Evolutionary conservation across 1,140 invertebrate species (phyloP).

Genomic region (Copidosoma floridanum): DNA sequence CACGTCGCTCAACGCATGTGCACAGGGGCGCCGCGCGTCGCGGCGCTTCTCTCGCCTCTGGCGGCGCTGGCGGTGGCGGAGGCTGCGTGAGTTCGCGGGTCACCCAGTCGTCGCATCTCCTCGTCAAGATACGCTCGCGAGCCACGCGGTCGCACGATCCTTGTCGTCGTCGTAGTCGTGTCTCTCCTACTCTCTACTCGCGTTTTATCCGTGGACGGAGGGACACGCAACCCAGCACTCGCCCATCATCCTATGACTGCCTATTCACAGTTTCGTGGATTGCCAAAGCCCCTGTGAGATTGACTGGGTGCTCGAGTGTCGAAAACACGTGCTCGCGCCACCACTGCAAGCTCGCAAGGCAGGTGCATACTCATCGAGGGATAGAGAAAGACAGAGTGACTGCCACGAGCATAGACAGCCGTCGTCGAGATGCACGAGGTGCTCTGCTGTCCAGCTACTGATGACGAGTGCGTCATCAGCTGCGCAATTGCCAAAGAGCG

Average conservation of each 20-base stretch:
- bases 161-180: background rate
- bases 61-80: conserved; percentile 50
- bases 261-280: too few relatives aligned
- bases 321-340: background rate
- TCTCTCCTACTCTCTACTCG: background rate
- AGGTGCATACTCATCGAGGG: background rate
- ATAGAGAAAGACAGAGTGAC: background rate
- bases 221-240: too few relatives aligned
- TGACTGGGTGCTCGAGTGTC: too few relatives aligned
- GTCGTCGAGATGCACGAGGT: background rate
- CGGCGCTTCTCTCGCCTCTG: conserved; percentile 53
- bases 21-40: conserved; percentile 54
- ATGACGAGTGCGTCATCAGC: too few relatives aligned
- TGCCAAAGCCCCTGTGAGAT: too few relatives aligned
- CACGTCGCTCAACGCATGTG: conserved; percentile 55
- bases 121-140: conserved; percentile 42
- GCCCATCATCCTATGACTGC: too few relatives aligned
- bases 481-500: too few relatives aligned
- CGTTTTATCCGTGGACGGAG: too few relatives aligned
- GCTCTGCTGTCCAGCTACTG: background rate
- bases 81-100: conserved; percentile 32
- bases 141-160: conserved; percentile 27
- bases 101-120: conserved; percentile 54
- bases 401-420: background rate
- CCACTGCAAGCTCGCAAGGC: background rate